Conservation (phyloP, 2,888 invertebrate species). For the Sinhomidia bicolor region DNA sequence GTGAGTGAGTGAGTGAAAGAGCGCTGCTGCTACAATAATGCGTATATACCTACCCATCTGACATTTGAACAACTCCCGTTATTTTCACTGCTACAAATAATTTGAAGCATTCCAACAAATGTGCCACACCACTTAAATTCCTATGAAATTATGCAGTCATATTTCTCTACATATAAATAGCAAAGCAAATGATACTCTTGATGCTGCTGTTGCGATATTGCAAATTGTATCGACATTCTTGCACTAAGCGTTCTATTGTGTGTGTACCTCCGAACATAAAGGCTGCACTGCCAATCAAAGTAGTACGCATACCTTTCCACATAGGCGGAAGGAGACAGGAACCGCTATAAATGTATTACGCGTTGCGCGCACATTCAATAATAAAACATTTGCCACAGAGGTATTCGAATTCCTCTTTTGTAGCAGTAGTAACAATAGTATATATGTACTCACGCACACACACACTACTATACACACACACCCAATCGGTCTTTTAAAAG, state of each 20-base stretch:
- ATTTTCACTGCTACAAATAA: constrained; percentile 39
- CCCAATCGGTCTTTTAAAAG: not conserved
- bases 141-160: not conserved
- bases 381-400: not conserved
- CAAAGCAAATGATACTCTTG: no score
- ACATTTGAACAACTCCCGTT: constrained; percentile 4
- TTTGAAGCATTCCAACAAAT: not conserved
- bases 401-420: not conserved
- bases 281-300: not conserved
- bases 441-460: not conserved
- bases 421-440: not conserved
- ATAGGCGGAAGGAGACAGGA: not conserved
- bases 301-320: not conserved
- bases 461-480: not conserved
- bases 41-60: not conserved
- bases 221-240: not conserved
- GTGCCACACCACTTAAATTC: not conserved
- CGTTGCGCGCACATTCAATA: not conserved
- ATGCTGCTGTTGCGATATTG: no score
- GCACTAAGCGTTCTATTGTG: no score
- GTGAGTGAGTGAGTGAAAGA: no score
- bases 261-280: no score
- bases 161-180: no score
- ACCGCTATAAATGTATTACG: constrained; percentile 2
- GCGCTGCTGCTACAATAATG: not conserved